Conservation (phyloP, 2,888 invertebrate genomes). For the Ectemnius continuus region DNA sequence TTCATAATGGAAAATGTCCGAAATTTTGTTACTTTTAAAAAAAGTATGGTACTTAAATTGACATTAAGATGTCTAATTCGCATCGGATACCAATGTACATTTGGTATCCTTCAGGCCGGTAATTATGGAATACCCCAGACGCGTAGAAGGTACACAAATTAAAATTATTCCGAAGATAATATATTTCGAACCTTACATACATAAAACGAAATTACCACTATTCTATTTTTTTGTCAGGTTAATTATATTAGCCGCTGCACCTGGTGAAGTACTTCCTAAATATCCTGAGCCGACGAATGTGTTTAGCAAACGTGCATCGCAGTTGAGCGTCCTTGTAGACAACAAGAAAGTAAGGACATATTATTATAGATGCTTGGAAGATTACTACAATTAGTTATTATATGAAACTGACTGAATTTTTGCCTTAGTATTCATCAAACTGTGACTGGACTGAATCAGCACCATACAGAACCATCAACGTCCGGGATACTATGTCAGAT, state of each 20-base stretch:
- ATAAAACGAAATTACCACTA: too few relatives aligned
- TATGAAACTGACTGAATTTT: neutral
- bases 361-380: neutral
- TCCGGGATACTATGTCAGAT: constrained; percentile 90
- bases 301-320: constrained; percentile 85
- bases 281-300: constrained; percentile 90
- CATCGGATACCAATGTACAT: constrained; percentile 93
- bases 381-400: neutral
- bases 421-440: constrained; percentile 76
- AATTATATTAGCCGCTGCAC: constrained; percentile 90
- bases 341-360: constrained; percentile 78
- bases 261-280: constrained; percentile 85
- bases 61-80: constrained; percentile 86
- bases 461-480: constrained; percentile 87
- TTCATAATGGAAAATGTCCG: constrained; percentile 92
- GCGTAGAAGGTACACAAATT: constrained; percentile 80
- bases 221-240: constrained; percentile 75
- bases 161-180: neutral
- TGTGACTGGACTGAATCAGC: constrained; percentile 85
- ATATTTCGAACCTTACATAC: too few relatives aligned
- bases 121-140: constrained; percentile 92
- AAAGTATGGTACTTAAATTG: constrained; percentile 88
- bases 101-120: constrained; percentile 91
- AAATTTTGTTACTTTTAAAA: constrained; percentile 91
- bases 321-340: constrained; percentile 82